Percentiles rank a stretch among this genome's conserved stretches.
Evolutionary conservation across 1,140 invertebrate genomes (phyloP).

Genomic region (Physella acuta): DNA sequence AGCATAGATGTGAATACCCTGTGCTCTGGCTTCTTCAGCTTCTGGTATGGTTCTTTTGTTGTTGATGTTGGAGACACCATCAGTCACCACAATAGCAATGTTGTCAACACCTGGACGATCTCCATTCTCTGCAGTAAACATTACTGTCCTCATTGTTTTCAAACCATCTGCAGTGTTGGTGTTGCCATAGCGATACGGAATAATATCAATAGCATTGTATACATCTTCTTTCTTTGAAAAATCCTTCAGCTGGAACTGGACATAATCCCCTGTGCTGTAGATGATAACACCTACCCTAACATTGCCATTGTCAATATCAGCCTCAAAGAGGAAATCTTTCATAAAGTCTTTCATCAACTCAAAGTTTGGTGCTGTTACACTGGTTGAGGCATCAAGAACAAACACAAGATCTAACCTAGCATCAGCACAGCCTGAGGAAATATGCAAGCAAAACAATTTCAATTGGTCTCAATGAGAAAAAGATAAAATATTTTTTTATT

Average conservation of each 20-base stretch:
- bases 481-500: too few species aligned
- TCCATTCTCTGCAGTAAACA: slow-evolving; percentile 38
- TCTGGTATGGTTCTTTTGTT: slow-evolving; percentile 41
- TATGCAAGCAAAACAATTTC: neutral
- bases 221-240: slow-evolving; percentile 36
- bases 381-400: slow-evolving; percentile 12
- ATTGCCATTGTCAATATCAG: neutral
- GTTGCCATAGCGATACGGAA: slow-evolving; percentile 41
- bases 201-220: slow-evolving; percentile 3
- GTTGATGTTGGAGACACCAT: slow-evolving; percentile 44
- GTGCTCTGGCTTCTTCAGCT: slow-evolving; percentile 28
- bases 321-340: neutral
- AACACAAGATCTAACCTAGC: slow-evolving; percentile 14
- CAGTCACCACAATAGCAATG: slow-evolving; percentile 31
- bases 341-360: slow-evolving; percentile 11
- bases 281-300: slow-evolving; percentile 27
- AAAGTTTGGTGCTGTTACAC: neutral
- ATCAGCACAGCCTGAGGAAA: neutral
- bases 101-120: slow-evolving; percentile 43
- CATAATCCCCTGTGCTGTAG: neutral
- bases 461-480: neutral
- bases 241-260: slow-evolving; percentile 30
- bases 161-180: slow-evolving; percentile 45
- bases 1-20: slow-evolving; percentile 43
- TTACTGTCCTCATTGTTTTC: slow-evolving; percentile 33